A percentile compares a stretch with the other conserved stretches of the same genome.
Conservation (phyloP, 2,888 invertebrate species). For the Cataglyphis rosenhaueri region DNA sequence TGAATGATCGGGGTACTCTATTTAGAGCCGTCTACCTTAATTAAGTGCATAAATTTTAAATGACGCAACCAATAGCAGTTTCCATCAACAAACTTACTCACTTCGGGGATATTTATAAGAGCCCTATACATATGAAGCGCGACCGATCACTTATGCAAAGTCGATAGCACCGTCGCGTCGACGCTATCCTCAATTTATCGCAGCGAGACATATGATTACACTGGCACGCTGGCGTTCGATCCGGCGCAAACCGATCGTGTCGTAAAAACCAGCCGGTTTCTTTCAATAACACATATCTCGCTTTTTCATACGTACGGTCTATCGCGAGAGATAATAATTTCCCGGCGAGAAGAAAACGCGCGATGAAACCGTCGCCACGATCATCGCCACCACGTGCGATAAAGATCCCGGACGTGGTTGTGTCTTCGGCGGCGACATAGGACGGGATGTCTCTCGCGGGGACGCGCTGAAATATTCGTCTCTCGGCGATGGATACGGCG, state of each 20-base stretch:
- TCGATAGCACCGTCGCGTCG: background rate
- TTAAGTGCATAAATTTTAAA: background rate
- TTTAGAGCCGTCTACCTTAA: background rate
- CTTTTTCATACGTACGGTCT: conserved; percentile 10
- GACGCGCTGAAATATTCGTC: conserved; percentile 68
- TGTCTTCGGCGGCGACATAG: background rate
- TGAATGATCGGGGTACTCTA: background rate
- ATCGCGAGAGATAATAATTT: conserved; percentile 3
- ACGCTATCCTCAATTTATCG: conserved; percentile 9
- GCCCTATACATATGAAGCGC: background rate
- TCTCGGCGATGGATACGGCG: conserved; percentile 60
- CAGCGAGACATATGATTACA: conserved; percentile 8
- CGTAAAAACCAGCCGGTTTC: conserved; percentile 14
- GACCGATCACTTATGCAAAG: conserved; percentile 29
- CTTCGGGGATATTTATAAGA: background rate
- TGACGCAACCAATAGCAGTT: background rate
- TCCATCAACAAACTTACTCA: background rate
- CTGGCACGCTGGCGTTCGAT: background rate
- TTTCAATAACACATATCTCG: conserved; percentile 12
- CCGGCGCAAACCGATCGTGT: background rate
- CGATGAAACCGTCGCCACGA: background rate
- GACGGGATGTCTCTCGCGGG: conserved; percentile 26
- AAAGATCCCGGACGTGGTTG: background rate
- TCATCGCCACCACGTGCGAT: conserved; percentile 4
- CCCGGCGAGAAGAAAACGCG: background rate